These are phyloP conservation scores for Gulo gulo DNA, from an alignment of 2,113 vertebrate genomes.

Conservation along the genomic window DNA sequence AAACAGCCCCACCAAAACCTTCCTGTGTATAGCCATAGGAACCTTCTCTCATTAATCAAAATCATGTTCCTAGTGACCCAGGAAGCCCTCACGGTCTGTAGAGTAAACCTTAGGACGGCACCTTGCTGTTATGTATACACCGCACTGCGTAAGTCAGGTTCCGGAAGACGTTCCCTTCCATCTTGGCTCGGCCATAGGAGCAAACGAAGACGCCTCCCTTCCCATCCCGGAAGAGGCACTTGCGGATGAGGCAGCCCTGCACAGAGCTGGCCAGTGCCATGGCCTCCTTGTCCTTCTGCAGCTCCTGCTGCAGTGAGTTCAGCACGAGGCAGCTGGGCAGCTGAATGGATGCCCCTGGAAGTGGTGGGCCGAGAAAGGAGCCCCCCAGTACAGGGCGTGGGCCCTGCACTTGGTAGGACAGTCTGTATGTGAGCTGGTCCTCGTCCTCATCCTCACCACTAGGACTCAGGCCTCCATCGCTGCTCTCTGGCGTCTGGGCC, in stretches of 20 bases:
- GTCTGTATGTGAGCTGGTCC: constrained; percentile 80
- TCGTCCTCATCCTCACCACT: constrained; percentile 81
- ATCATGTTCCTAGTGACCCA: not conserved
- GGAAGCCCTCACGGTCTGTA: not conserved
- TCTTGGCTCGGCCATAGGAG: constrained; percentile 87
- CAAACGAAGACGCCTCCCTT: constrained; percentile 90
- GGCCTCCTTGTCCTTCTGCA: constrained; percentile 89
- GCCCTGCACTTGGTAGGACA: constrained; percentile 85
- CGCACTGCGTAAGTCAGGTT: constrained; percentile 88
- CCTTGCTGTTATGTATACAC: constrained; percentile 91
- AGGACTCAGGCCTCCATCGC: constrained; percentile 84
- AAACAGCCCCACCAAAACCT: not conserved
- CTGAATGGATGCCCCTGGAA: constrained; percentile 78
- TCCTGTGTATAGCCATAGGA: not conserved
- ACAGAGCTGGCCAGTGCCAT: constrained; percentile 83
- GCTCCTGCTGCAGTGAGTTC: constrained; percentile 87
- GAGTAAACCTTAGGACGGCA: constrained; percentile 60
- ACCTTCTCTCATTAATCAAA: not conserved
- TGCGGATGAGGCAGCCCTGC: constrained; percentile 88
- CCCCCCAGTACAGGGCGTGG: constrained; percentile 84
- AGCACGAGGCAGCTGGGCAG: constrained; percentile 84
- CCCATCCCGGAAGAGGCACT: constrained; percentile 90
- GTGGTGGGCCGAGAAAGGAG: constrained; percentile 65
- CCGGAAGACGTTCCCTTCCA: constrained; percentile 90
- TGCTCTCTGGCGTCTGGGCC: constrained; percentile 82